Conservation (phyloP, 2,888 invertebrate species). For the Actias luna region DNA sequence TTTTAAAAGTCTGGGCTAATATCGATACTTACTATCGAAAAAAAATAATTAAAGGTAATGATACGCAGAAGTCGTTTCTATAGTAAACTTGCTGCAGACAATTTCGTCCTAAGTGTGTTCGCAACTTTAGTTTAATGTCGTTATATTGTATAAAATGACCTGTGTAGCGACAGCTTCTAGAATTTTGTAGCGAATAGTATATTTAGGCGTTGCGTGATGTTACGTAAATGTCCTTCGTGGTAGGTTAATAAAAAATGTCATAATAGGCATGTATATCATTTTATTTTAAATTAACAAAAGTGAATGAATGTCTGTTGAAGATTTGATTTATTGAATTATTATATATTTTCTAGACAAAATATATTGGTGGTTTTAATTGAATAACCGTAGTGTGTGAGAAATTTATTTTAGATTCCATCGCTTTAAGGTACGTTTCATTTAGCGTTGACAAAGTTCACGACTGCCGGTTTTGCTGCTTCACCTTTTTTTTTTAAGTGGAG, state of each 20-base stretch:
- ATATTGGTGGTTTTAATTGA: constrained; percentile 29
- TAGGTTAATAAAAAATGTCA: constrained; percentile 21
- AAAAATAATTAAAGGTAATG: background rate
- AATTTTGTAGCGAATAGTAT: constrained; percentile 40
- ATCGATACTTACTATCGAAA: too few species aligned
- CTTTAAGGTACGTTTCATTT: too few species aligned
- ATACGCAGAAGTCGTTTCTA: background rate
- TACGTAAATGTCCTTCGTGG: constrained; percentile 29
- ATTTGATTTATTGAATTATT: constrained; percentile 79
- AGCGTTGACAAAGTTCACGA: too few species aligned
- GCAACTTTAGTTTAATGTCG: constrained; percentile 47
- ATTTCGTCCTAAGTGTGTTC: constrained; percentile 42
- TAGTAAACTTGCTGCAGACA: background rate
- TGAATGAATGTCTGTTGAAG: constrained; percentile 73
- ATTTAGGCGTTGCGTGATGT: constrained; percentile 39
- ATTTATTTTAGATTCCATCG: too few species aligned
- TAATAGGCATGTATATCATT: constrained; percentile 18
- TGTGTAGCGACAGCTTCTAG: constrained; percentile 44
- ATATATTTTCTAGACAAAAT: constrained; percentile 75
- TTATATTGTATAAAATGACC: constrained; percentile 40
- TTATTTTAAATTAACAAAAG: constrained; percentile 57
- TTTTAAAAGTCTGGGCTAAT: too few species aligned
- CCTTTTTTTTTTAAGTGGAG: too few species aligned
- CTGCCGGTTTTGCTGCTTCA: too few species aligned
- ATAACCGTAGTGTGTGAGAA: too few species aligned